Evolutionary conservation across 2,888 invertebrate species (phyloP).

Genomic region (Gari tellinella): DNA sequence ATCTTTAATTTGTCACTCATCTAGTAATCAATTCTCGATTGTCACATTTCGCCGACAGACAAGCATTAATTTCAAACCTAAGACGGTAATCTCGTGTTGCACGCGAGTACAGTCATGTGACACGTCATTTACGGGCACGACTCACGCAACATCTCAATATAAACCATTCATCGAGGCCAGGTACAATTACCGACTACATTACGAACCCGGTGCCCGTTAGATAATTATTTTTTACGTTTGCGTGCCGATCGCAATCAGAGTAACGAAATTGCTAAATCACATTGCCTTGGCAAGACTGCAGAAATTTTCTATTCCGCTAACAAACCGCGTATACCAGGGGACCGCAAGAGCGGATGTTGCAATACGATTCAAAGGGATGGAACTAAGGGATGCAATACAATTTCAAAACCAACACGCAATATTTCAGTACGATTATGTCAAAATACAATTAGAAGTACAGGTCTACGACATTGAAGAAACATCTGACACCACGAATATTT

Average conservation of each 20-base stretch:
- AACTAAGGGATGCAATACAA: no score
- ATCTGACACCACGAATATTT: no score
- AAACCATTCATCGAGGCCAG: constrained; percentile 58
- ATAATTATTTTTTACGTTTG: constrained; percentile 60
- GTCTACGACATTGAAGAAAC: no score
- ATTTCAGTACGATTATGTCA: no score
- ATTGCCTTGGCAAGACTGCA: constrained; percentile 41
- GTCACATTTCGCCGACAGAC: constrained; percentile 59
- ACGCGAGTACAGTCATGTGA: constrained; percentile 60
- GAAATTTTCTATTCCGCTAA: no score
- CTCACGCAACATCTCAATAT: constrained; percentile 59
- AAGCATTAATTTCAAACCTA: constrained; percentile 59
- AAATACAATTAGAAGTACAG: no score
- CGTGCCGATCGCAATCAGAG: constrained; percentile 43
- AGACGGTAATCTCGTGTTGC: constrained; percentile 53
- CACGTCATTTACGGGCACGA: constrained; percentile 51
- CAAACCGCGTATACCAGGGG: no score
- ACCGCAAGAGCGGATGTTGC: no score
- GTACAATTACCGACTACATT: constrained; percentile 62
- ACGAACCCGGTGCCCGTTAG: constrained; percentile 52
- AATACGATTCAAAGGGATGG: no score
- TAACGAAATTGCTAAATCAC: constrained; percentile 60
- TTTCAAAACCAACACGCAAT: no score
- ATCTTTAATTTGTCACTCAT: constrained; percentile 55
- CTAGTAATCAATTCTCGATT: constrained; percentile 57